Base-by-base conservation (phyloP, 2,888 invertebrate species). In the Chrysotoxum bicinctum region DNA sequence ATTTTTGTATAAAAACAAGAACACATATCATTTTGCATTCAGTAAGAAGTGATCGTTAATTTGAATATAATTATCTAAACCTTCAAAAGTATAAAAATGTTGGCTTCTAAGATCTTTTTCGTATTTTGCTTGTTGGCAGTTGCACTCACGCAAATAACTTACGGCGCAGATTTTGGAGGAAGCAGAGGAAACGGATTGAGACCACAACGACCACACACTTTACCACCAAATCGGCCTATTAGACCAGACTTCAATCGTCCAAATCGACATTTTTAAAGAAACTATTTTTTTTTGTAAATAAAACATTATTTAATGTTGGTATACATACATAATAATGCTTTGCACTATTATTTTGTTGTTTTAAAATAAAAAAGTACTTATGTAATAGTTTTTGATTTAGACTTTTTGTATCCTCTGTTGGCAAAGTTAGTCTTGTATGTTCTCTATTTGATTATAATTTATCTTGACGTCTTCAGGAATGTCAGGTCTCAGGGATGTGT, bases 171-270 rank as follows among this genome's bases (percentile, higher is more conserved):
- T 37, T 74, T 69, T 37, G 76, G 81, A 56, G 64, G 58, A 32
- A 64, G 45, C 14, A n/a, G 60, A 8, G 12, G 43, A 10, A 69
- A 45, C 2, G 74, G 75, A 8, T 26, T 72, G 21, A 45, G 69
- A 35, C 70, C 14, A 43, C 50, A 37, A 26, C 70, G 81, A 14
- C 81, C 81, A 43, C 66, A 66, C 2, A 83, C 79, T 40, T 43
- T 83, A 19, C 79, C 83, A 35, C 83, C 83, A 32, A 79, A 79
- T n/a, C 79, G 52, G 0, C 83, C 83, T 37, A 14, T 12, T 4
- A 68, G 8, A 9, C 83, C 83, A 16, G 26, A 79, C 30, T 83
- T 83, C 26, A 83, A 70, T 19, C 14, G 19, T 3, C 12, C 7
- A 16, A 30, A 48, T 62, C 62, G 12, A 62, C n/a, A n/a, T n/a